Conservation (phyloP, 2,113 vertebrate genomes). For the Dromaius novaehollandiae region DNA sequence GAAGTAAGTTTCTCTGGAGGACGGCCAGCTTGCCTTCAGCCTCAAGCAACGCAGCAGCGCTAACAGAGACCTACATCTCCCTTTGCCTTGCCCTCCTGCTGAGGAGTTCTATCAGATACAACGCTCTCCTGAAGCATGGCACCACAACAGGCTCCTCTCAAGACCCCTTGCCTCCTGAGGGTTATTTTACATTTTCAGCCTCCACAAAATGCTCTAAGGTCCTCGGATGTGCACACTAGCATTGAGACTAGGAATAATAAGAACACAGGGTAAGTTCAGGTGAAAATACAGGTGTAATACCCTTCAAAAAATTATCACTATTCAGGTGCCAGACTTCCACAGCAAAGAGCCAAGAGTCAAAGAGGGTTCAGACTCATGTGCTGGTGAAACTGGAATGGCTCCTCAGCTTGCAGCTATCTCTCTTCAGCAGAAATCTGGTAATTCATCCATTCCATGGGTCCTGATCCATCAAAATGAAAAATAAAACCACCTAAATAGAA, state of each 20-base stretch:
- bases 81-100: neutral
- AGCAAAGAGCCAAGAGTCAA: neutral
- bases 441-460: neutral
- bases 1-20: neutral
- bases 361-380: neutral
- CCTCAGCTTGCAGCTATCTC: no score
- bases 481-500: neutral
- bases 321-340: neutral
- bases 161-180: neutral
- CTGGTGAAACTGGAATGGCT: neutral
- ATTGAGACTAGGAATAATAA: neutral
- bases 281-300: neutral
- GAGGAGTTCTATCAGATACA: neutral
- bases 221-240: no score
- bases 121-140: neutral
- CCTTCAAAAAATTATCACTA: neutral
- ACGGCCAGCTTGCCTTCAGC: neutral
- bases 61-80: neutral
- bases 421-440: no score
- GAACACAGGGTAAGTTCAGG: neutral
- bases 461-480: neutral
- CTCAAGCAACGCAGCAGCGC: neutral
- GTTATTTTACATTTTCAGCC: neutral
- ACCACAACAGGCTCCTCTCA: rapidly evolving
- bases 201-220: neutral